phyloP scores from a whole-genome alignment of 2,797 vertebrate species.

The Melanotaenia nigrans region DNA sequence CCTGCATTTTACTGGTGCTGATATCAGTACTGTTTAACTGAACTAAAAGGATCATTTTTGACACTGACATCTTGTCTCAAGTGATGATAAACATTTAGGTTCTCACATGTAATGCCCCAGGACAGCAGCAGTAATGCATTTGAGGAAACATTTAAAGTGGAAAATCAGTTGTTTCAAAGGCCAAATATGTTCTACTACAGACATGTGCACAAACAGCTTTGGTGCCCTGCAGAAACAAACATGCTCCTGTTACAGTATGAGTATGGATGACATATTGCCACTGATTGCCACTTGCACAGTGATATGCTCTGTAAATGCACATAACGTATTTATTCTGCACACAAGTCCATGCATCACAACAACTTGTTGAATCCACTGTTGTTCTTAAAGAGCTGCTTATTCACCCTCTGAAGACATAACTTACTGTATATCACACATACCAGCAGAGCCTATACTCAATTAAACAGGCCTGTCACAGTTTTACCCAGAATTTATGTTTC shows the following conservation, averaged over 20 bases:
- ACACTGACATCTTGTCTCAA: background rate
- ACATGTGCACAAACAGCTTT: background rate
- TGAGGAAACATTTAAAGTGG: background rate
- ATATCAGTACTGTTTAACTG: background rate
- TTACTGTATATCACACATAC: background rate
- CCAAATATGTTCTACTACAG: background rate
- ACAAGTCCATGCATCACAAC: background rate
- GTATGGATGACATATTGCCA: background rate
- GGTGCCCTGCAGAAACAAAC: background rate
- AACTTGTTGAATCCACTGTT: background rate
- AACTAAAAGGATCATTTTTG: too few relatives aligned
- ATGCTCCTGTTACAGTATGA: background rate
- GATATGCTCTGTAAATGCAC: background rate
- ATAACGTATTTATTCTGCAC: background rate
- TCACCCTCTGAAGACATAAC: background rate
- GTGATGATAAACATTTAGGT: background rate
- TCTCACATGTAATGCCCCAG: background rate
- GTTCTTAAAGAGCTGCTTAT: background rate
- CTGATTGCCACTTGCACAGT: background rate
- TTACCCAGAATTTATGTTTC: background rate
- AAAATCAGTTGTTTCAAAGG: background rate
- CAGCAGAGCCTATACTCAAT: background rate
- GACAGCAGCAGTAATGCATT: background rate
- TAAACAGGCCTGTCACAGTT: background rate
- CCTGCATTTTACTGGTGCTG: too few relatives aligned